Conservation (phyloP, 2,888 invertebrate genomes). For the Allacma fusca region DNA sequence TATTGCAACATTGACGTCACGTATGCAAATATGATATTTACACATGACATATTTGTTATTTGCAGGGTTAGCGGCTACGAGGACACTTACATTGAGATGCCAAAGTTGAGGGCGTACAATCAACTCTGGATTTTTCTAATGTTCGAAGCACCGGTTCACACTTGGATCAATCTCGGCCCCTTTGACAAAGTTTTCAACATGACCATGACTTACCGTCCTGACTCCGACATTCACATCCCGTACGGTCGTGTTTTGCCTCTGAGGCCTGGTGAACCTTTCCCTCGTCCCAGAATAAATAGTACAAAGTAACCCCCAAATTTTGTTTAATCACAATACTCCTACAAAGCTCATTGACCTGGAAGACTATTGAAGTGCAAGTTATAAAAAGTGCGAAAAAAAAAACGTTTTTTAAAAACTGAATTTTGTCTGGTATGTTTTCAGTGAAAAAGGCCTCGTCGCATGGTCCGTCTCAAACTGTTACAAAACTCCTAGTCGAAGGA, state of each 20-base stretch:
- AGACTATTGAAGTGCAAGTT: no score
- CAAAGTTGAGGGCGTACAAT: constrained; percentile 45
- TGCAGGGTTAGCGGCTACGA: constrained; percentile 30
- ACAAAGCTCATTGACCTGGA: no score
- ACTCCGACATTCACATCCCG: constrained; percentile 56
- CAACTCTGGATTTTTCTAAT: constrained; percentile 57
- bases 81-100: constrained; percentile 44
- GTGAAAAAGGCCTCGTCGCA: constrained; percentile 57
- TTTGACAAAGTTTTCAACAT: constrained; percentile 52
- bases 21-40: no score
- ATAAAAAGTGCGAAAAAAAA: no score
- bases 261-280: constrained; percentile 15
- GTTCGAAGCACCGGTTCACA: constrained; percentile 56
- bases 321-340: no score
- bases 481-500: constrained; percentile 54
- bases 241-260: constrained; percentile 52
- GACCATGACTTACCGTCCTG: constrained; percentile 49
- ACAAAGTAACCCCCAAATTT: constrained; percentile 17
- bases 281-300: no score
- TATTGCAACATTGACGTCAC: no score
- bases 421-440: not conserved
- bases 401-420: no score
- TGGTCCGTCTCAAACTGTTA: constrained; percentile 62
- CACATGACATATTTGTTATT: not conserved
- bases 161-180: constrained; percentile 52